Conservation (phyloP, 2,113 vertebrate species). For the Syngnathus typhle region DNA sequence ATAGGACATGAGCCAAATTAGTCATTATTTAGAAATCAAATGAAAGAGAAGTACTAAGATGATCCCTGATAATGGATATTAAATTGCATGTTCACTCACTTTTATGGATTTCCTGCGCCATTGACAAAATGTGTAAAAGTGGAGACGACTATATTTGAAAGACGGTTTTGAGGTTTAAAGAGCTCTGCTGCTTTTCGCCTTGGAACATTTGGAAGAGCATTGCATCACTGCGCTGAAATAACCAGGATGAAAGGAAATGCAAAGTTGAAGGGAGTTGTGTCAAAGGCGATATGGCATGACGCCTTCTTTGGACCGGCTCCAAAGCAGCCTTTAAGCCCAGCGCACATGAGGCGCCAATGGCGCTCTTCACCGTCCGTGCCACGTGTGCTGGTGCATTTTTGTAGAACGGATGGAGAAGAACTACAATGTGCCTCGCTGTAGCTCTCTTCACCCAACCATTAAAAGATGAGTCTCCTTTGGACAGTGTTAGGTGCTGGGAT, state of each 20-base stretch:
- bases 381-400: not conserved
- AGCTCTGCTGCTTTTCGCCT: not conserved
- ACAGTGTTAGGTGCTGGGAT: too few species aligned
- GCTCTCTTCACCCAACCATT: too few species aligned
- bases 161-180: not conserved
- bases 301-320: not conserved
- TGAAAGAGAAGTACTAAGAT: slow-evolving; percentile 24
- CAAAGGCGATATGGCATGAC: not conserved
- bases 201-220: not conserved
- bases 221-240: not conserved
- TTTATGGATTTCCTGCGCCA: not conserved
- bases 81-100: not conserved
- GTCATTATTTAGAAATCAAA: slow-evolving; percentile 25
- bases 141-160: not conserved
- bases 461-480: too few species aligned
- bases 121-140: not conserved
- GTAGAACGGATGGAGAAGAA: not conserved
- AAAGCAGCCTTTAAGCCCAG: not conserved
- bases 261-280: not conserved
- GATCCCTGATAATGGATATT: not conserved
- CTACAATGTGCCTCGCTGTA: too few species aligned
- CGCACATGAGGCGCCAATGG: too few species aligned
- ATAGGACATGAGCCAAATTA: slow-evolving; percentile 27
- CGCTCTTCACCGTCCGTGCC: too few species aligned
- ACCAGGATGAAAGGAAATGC: not conserved